phyloP scores from a whole-genome alignment of 2,888 invertebrate species.

The Polydrusus tereticollis region DNA sequence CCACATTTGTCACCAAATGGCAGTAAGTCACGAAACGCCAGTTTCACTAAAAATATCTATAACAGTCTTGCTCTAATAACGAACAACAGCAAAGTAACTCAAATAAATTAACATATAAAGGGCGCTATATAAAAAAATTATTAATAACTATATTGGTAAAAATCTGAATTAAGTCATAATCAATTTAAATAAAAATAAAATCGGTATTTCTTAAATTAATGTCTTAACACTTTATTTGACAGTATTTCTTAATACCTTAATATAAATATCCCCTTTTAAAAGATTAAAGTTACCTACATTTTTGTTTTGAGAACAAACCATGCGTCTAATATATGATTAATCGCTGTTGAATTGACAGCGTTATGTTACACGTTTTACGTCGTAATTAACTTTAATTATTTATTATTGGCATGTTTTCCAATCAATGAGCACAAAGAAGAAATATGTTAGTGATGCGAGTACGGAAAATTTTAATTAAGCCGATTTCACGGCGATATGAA shows the following conservation, averaged over 20 bases:
- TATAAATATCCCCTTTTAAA: background rate
- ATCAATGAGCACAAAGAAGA: slow-evolving; percentile 2
- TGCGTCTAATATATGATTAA: background rate
- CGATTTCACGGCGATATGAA: background rate
- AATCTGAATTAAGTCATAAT: no score
- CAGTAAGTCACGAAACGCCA: no score
- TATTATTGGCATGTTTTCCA: slow-evolving; percentile 20
- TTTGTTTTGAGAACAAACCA: background rate
- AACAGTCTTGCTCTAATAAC: no score
- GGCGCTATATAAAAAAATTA: no score
- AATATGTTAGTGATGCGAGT: background rate
- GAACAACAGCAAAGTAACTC: no score
- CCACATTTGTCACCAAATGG: no score
- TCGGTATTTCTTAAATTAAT: no score
- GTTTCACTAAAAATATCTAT: no score
- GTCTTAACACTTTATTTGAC: background rate
- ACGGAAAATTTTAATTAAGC: slow-evolving; percentile 2
- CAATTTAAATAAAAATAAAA: no score
- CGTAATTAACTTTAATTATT: slow-evolving; percentile 14
- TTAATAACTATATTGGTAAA: no score
- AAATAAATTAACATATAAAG: no score
- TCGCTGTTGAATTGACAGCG: background rate
- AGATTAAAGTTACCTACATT: background rate
- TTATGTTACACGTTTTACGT: background rate
- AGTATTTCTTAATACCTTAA: background rate